These are phyloP conservation scores for Mus caroli DNA, from an alignment of 2,797 vertebrate genomes.

Conservation along the genomic window DNA sequence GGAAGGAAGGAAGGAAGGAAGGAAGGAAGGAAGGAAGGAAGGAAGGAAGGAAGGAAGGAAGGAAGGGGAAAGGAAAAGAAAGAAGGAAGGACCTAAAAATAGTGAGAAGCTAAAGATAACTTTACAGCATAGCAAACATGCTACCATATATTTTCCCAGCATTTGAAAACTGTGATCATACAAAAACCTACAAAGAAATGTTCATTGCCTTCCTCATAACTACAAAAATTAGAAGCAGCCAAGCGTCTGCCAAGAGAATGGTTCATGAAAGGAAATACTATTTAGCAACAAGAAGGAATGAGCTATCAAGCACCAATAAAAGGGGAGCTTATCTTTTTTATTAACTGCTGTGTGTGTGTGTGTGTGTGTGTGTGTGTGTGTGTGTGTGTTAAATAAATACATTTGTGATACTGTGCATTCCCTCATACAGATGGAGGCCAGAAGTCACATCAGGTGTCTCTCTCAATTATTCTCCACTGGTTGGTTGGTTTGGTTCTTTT, in stretches of 20 bases:
- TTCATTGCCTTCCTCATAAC: neutral
- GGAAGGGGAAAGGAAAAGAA: neutral
- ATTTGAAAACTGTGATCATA: neutral
- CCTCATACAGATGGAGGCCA: neutral
- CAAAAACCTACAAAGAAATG: neutral
- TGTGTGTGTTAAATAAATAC: neutral
- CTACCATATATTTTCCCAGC: neutral
- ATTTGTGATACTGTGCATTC: neutral
- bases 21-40: neutral
- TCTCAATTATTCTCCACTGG: neutral
- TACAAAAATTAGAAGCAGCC: neutral
- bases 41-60: neutral
- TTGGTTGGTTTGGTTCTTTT: neutral
- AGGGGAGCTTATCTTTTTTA: neutral
- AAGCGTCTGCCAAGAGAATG: neutral
- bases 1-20: neutral
- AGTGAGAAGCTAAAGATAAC: neutral
- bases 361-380: neutral
- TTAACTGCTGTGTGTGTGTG: neutral
- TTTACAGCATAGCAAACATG: neutral
- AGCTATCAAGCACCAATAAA: neutral
- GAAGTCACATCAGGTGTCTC: neutral
- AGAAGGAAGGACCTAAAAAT: neutral
- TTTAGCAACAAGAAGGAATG: neutral
- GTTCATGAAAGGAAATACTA: neutral